These are phyloP conservation scores for Lophotriccus pileatus DNA, from an alignment of 2,797 vertebrate species.

Conservation along the genomic window DNA sequence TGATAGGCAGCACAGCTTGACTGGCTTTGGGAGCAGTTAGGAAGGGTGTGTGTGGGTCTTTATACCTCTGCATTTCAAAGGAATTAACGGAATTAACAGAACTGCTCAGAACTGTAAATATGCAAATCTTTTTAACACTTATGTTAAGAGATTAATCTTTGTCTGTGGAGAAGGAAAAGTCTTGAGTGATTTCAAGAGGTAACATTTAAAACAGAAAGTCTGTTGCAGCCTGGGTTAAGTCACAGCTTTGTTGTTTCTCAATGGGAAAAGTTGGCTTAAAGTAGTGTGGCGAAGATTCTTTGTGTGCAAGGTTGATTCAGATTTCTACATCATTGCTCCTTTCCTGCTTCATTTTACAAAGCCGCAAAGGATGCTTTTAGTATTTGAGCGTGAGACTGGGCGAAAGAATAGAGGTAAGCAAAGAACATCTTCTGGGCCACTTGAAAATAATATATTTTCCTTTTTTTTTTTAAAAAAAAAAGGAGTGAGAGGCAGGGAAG, in stretches of 20 bases:
- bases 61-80: neutral
- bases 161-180: neutral
- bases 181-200: neutral
- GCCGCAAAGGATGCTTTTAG: neutral
- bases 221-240: neutral
- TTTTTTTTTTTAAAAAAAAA: neutral
- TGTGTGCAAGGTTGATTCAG: neutral
- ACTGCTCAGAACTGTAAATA: neutral
- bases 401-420: neutral
- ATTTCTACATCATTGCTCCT: neutral
- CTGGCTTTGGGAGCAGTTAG: rapidly evolving
- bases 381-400: neutral
- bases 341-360: neutral
- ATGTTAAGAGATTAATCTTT: neutral
- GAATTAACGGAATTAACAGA: neutral
- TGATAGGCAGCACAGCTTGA: neutral
- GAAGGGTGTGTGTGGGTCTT: neutral
- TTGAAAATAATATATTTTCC: neutral
- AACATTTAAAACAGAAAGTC: neutral
- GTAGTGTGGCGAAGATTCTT: neutral
- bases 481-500: rapidly evolving
- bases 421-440: neutral
- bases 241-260: neutral
- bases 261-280: neutral
- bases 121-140: neutral